A percentile compares a stretch with the other conserved stretches of the same genome.
These are phyloP conservation scores for Leuciscus waleckii DNA, from an alignment of 2,797 vertebrate species.

Conservation along the genomic window DNA sequence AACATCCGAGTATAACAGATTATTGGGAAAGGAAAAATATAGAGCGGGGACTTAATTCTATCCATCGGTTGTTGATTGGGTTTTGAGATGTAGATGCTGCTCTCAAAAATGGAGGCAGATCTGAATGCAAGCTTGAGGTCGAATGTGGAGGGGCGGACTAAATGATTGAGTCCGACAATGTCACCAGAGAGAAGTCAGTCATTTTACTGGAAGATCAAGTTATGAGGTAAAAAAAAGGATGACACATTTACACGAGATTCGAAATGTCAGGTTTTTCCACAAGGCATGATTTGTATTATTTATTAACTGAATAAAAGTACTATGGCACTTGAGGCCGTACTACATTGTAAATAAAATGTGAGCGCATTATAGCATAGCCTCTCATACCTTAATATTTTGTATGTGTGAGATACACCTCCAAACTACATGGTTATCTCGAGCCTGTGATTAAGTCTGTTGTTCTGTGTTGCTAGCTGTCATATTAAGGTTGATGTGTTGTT, in stretches of 20 bases:
- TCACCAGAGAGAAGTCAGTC: background rate
- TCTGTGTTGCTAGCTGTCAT: conserved; percentile 12
- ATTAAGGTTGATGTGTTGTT: conserved; percentile 26
- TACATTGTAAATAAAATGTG: conserved; percentile 6
- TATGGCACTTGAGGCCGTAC: background rate
- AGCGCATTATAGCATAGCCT: background rate
- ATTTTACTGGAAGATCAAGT: background rate
- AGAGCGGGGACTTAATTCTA: no score
- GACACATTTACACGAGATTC: background rate
- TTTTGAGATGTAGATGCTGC: no score
- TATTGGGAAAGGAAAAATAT: no score
- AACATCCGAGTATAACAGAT: no score
- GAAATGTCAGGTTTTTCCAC: background rate
- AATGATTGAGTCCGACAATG: no score
- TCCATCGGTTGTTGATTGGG: no score
- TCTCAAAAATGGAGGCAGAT: background rate
- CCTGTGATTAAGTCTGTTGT: conserved; percentile 10
- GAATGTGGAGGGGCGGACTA: no score
- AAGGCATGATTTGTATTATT: background rate
- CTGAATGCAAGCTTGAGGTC: background rate
- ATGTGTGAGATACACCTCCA: background rate
- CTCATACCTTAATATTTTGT: background rate
- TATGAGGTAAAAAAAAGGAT: background rate
- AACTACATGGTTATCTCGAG: background rate
- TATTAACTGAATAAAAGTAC: background rate